Evolutionary conservation across 2,797 vertebrate species (phyloP).

Genomic region (Alca torda): DNA sequence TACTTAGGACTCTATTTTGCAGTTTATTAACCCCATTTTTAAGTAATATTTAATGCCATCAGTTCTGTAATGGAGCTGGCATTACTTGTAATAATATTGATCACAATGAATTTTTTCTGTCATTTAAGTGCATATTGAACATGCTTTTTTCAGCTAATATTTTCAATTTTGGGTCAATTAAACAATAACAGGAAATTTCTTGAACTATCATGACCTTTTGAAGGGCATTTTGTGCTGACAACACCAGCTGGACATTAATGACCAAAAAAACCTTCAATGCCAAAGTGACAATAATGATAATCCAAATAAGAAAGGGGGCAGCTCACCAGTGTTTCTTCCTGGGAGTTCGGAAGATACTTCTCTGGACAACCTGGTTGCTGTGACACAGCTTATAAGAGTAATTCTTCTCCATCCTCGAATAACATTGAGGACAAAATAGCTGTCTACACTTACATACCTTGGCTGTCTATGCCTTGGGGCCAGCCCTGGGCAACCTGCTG

Average conservation of each 20-base stretch:
- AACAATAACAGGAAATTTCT: neutral
- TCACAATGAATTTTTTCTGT: neutral
- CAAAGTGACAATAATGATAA: neutral
- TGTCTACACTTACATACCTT: neutral
- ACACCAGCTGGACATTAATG: neutral
- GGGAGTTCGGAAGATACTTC: neutral
- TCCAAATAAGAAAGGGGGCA: neutral
- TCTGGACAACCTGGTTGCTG: neutral
- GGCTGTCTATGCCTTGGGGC: neutral
- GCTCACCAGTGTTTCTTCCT: neutral
- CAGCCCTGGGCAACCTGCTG: neutral
- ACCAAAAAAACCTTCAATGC: neutral
- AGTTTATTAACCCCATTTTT: neutral
- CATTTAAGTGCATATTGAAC: neutral
- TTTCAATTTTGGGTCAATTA: neutral
- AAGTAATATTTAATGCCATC: neutral
- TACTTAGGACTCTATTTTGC: neutral
- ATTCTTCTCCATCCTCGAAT: neutral
- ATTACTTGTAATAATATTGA: conserved; percentile 16
- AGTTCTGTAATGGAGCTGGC: neutral
- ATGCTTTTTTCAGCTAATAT: neutral
- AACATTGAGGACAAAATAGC: neutral
- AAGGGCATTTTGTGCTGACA: conserved; percentile 4
- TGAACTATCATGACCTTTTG: neutral
- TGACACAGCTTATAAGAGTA: neutral